Percentiles rank a stretch among this genome's conserved stretches.
These are phyloP conservation scores for Neria commutata DNA, from an alignment of 2,888 invertebrate species.

Conservation along the genomic window DNA sequence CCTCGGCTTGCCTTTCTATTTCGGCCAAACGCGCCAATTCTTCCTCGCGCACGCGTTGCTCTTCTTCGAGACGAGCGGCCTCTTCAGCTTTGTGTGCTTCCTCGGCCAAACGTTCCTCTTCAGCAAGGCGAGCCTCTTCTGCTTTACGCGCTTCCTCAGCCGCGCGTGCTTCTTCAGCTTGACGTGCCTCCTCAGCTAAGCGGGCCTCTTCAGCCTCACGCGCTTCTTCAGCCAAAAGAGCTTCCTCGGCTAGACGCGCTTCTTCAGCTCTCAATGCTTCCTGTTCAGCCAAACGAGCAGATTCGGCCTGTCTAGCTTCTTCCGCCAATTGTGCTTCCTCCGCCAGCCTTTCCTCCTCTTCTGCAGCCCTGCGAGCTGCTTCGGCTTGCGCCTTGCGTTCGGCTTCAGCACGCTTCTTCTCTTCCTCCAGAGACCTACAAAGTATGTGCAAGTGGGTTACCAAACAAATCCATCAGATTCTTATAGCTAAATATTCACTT, in stretches of 20 bases:
- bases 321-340: slow-evolving; percentile 63
- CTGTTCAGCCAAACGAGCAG: slow-evolving; percentile 45
- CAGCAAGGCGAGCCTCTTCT: slow-evolving; percentile 59
- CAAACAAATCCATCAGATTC: not conserved
- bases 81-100: slow-evolving; percentile 61
- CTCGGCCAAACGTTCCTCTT: slow-evolving; percentile 62
- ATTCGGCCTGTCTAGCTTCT: slow-evolving; percentile 62
- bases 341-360: slow-evolving; percentile 55
- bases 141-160: too few species aligned
- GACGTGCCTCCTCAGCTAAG: slow-evolving; percentile 54
- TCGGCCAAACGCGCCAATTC: slow-evolving; percentile 64
- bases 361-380: slow-evolving; percentile 30
- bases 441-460: not conserved
- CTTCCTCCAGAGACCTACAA: slow-evolving; percentile 66
- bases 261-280: slow-evolving; percentile 43
- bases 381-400: slow-evolving; percentile 61
- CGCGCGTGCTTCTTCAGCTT: slow-evolving; percentile 38
- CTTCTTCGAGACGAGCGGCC: slow-evolving; percentile 63
- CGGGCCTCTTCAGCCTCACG: slow-evolving; percentile 46
- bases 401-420: slow-evolving; percentile 59
- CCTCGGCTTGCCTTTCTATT: slow-evolving; percentile 64
- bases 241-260: slow-evolving; percentile 60
- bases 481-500: slow-evolving; percentile 15
- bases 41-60: slow-evolving; percentile 63
- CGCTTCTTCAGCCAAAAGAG: slow-evolving; percentile 57